Evolutionary conservation across 2,797 vertebrate genomes (phyloP), one percentile per base, ranked within the genome.

Genomic region (Poeciliopsis presidionis): DNA sequence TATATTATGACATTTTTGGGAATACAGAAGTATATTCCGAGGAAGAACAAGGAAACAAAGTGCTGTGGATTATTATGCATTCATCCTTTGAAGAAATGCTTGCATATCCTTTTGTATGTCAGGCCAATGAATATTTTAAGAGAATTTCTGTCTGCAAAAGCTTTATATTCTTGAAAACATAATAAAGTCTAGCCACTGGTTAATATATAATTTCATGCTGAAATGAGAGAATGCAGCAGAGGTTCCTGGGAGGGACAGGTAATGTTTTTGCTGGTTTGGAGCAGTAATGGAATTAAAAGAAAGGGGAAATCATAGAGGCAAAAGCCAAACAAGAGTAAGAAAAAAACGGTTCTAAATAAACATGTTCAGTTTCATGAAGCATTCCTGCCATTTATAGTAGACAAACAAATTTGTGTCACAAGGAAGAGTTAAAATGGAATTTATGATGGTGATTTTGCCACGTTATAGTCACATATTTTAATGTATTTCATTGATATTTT

Each of bases 51-150:
- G 18, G 63, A 39, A 39, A 36, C 55, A 79, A 77, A 86, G 77
- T 2, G 65, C 80, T 75, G 67, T 85, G 84, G 83, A 86, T 89
- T 84, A 85, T 84, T 91, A 86, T 80, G 65, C 80, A 87, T 85
- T 83, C 53, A 41, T 80, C 70, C 65, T 89, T 86, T 89, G 74
- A 84, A 89, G 79, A 80, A 80, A 28, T 75, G 46, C 75, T 30
- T 33, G 46, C 53, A 70, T 51, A 16, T 46, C 33, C 36, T 6
- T 30, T 76, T 45, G 46, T 36, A 74, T 46, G 65, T 83, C 77
- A 80, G 73, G 65, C 75, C 22, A 12, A 36, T 25, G 30, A 74
- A 73, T 74, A 81, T 79, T 73, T 6, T 41, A 22, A 51, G n/a
- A 83, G 51, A 74, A 73, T 83, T 79, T 69, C n/a, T 5, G 3